A percentile compares a stretch with the other conserved stretches of the same genome.
Conservation (phyloP, 2,113 vertebrate genomes). For the Nerophis ophidion region DNA sequence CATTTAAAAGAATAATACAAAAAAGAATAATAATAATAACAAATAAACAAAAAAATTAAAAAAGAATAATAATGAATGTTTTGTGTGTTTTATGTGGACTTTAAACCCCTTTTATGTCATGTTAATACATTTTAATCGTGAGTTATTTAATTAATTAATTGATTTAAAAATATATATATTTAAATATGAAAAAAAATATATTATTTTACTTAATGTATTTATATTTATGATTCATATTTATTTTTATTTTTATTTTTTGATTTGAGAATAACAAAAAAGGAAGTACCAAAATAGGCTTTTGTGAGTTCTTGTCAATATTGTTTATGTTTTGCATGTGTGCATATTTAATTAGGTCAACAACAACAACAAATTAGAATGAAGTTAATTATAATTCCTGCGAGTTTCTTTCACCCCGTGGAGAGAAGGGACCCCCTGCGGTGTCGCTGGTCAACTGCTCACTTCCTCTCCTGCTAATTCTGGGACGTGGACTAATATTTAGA, state of each 20-base stretch:
- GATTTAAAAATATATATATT: background rate
- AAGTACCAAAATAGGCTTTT: background rate
- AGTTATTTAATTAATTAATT: background rate
- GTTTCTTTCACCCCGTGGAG: slow-evolving; percentile 37
- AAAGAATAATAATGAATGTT: no score
- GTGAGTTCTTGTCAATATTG: background rate
- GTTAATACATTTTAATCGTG: background rate
- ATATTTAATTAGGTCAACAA: no score
- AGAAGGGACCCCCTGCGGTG: slow-evolving; percentile 54
- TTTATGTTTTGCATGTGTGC: no score
- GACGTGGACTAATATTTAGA: slow-evolving; percentile 70
- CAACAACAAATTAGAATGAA: no score
- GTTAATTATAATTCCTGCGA: background rate
- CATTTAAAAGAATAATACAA: no score
- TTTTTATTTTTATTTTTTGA: no score
- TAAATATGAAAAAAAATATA: background rate
- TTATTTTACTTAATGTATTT: background rate
- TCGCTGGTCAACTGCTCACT: slow-evolving; percentile 66
- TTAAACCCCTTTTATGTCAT: no score
- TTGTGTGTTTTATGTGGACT: no score
- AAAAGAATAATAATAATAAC: no score
- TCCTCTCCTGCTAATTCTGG: slow-evolving; percentile 61
- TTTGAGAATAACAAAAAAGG: no score
- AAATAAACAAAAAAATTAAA: no score
- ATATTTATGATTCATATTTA: background rate